These are phyloP conservation scores for Drosophila arawakana DNA, from an alignment of 1,140 invertebrate species.

Conservation along the genomic window DNA sequence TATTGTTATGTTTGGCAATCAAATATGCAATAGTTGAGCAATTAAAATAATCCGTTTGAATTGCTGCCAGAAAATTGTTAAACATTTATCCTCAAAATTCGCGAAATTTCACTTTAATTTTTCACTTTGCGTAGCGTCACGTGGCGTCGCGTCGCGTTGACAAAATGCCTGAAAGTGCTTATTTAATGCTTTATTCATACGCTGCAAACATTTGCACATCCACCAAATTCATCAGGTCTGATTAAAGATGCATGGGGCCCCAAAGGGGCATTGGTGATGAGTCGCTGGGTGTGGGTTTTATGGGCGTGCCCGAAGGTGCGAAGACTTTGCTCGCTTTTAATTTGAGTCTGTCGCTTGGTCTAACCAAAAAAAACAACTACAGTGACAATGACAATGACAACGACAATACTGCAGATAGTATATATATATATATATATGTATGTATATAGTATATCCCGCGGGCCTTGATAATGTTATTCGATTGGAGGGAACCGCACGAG, in stretches of 20 bases:
- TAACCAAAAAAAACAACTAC: neutral
- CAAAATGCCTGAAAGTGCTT: conserved; percentile 75
- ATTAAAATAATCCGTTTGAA: conserved; percentile 27
- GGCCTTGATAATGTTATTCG: conserved; percentile 73
- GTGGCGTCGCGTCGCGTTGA: conserved; percentile 32
- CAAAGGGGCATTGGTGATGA: neutral
- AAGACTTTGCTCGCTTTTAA: conserved; percentile 73
- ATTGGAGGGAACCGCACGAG: conserved; percentile 62
- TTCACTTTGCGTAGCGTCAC: conserved; percentile 60
- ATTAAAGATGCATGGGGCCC: conserved; percentile 72
- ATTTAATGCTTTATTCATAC: conserved; percentile 78
- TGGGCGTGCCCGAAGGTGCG: conserved; percentile 57
- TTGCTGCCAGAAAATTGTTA: conserved; percentile 27
- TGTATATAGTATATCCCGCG: conserved; percentile 39
- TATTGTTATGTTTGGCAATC: conserved; percentile 4
- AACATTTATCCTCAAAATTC: conserved; percentile 73
- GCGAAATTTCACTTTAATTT: conserved; percentile 64
- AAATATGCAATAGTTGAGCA: conserved; percentile 5
- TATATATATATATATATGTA: too few species aligned
- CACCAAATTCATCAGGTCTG: conserved; percentile 74
- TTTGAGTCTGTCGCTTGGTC: conserved; percentile 50
- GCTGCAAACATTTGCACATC: conserved; percentile 78
- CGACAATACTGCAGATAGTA: conserved; percentile 4
- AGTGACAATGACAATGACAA: neutral
- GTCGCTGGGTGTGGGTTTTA: neutral